Evolutionary conservation across 2,113 vertebrate genomes (phyloP), one percentile per base, ranked within the genome.

Genomic region (Phyllostomus discolor): DNA sequence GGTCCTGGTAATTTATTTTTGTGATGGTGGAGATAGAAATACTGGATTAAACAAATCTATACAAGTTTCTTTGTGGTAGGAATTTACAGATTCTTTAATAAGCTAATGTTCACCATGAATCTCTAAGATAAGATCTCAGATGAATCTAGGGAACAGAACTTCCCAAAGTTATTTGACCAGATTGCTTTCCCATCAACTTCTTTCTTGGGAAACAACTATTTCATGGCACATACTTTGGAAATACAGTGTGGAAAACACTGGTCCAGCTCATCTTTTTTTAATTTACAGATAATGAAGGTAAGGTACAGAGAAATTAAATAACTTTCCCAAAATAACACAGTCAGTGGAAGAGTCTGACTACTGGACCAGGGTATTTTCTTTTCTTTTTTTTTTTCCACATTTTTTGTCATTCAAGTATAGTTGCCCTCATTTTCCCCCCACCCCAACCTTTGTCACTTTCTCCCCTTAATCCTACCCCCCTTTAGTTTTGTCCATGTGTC

Each of bases 11-110:
- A 57, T 59, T 28, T 46, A 41, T 80, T 80, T 43, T 73, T 15
- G 6, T 6, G 8, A 16, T 28, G 4, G 16, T 92, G 38, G 5
- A 33, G 28, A 2, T 31, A 10, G 28, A 81, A 95, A 75, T 12
- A 54, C 15, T 24, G 22, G 2, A n/a, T 41, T 87, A 90, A 91
- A 24, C 38, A 78, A 84, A 80, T 88, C 17, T 46, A 78, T 43
- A 85, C 9, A 46, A n/a, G 3, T 62, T 52, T 90, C 79, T 95
- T 85, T 76, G 43, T 46, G 35, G 31, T 50, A 72, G 26, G 46
- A 87, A 20, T 73, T 94, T 78, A 70, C 54, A 93, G 84, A 69
- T 8, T 79, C 28, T 88, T 93, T 28, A 78, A 59, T 50, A 96
- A 90, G 43, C 50, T 54, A n/a, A 64, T 24, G 5, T 15, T 10